Conservation (phyloP, 2,797 vertebrate species). For the Menidia menidia region DNA sequence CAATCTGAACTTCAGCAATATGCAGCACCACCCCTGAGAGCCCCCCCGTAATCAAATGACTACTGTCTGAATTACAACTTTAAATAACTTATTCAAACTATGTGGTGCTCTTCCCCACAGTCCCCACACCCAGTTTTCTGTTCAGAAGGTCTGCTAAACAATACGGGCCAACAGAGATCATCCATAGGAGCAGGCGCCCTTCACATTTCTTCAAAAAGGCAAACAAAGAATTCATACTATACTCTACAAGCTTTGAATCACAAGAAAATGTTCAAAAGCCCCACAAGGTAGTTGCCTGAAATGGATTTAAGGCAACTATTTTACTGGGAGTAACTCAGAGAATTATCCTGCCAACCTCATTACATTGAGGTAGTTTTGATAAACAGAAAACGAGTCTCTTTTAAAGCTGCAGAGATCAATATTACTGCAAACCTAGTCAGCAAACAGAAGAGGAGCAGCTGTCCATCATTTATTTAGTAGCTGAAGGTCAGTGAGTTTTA, state of each 20-base stretch:
- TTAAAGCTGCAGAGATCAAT: background rate
- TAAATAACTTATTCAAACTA: constrained; percentile 38
- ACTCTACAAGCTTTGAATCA: no score
- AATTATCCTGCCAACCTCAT: no score
- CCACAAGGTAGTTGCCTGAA: background rate
- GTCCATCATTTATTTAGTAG: background rate
- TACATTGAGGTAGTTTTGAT: no score
- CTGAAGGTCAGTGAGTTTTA: background rate
- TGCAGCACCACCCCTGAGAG: constrained; percentile 20
- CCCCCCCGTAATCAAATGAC: constrained; percentile 55
- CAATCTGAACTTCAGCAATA: constrained; percentile 54
- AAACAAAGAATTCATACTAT: background rate
- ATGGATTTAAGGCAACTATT: background rate
- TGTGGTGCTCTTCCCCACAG: constrained; percentile 17
- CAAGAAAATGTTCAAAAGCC: background rate
- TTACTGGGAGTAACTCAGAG: no score
- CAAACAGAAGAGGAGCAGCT: background rate
- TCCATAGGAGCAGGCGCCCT: background rate
- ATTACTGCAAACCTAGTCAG: background rate
- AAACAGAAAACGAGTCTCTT: no score
- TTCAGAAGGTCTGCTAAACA: constrained; percentile 34
- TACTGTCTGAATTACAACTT: constrained; percentile 53
- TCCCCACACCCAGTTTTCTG: constrained; percentile 15
- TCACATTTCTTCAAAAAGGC: background rate
- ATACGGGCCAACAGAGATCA: background rate